Base-by-base conservation (phyloP, 2,797 vertebrate species). In the Lutjanus argentimaculatus region DNA sequence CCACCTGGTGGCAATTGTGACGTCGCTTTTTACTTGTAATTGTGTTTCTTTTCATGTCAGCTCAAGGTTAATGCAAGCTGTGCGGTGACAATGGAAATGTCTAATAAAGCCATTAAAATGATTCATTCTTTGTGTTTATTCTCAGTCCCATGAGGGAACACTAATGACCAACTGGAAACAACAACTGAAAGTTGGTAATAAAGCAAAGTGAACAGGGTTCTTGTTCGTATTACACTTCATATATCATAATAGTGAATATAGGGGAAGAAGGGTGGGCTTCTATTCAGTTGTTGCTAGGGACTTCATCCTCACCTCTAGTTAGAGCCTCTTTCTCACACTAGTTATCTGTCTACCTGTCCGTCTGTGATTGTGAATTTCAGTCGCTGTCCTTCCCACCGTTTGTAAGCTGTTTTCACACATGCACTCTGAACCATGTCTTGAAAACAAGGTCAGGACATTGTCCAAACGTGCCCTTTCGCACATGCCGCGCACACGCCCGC, bases 271-370 rank as follows among this genome's bases (percentile, higher is more conserved):
- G 30, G 30, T 36, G 30, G 5, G 30, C 5, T 36, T 36, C 30
- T 69, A 84, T 90, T 91, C 81, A 83, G 67, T 77, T 72, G 83
- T 89, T 93, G 91, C 79, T 83, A 90, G 66, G 81, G 84, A 84
- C 85, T 87, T 82, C 79, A 79, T 85, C 74, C 70, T 82, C 64
- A 68, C 64, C 58, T 78, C 77, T 78, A 70, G 74, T 83, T 80
- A 63, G 68, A 75, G 51, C 45, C 25, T 68, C 59, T 30, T 17
- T 36, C 49, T 79, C 36, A 57, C 8, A 79, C 40, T 43, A 17
- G 6, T 3, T 61, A 14, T 59, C 10, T 48, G 40, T 79, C 59
- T 49, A 10, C 19, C 66, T 49, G 16, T 76, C 17, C 30, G 25
- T 56, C 65, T 69, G 7, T 51, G 55, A 62, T 30, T 51, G 9